A percentile compares a stretch with the other conserved stretches of the same genome.
These are phyloP conservation scores for Onychomys leucogaster DNA, from an alignment of 2,797 vertebrate genomes.

Conservation along the genomic window DNA sequence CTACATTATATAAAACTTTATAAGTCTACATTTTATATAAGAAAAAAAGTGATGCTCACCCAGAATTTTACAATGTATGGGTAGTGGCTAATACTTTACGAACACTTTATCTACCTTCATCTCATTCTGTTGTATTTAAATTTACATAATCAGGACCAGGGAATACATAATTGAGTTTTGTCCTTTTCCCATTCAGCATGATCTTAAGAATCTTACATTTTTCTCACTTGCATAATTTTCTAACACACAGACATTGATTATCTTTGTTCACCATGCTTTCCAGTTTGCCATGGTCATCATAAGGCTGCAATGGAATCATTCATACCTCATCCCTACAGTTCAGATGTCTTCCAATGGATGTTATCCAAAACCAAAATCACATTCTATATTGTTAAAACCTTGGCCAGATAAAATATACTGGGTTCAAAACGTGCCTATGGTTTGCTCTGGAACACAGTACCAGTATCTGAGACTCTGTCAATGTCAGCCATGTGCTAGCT, in stretches of 20 bases:
- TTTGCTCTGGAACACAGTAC: not conserved
- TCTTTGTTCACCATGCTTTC: not conserved
- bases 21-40: not conserved
- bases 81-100: not conserved
- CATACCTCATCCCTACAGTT: not conserved
- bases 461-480: not conserved
- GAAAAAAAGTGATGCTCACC: not conserved
- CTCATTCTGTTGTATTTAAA: conserved; percentile 31
- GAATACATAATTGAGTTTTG: not conserved
- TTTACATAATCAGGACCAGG: not conserved
- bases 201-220: conserved; percentile 10
- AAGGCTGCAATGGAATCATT: not conserved
- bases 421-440: conserved; percentile 17
- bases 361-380: conserved; percentile 5
- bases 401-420: not conserved
- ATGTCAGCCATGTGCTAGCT: not conserved
- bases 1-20: not conserved
- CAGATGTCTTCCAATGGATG: not conserved
- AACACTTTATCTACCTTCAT: not conserved
- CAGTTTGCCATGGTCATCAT: not conserved
- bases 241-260: not conserved
- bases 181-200: not conserved
- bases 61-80: not conserved
- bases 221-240: conserved; percentile 20
- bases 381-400: not conserved